Evolutionary conservation across 2,113 vertebrate genomes (phyloP), one percentile per base, ranked within the genome.

Genomic region (Halcyon malimbica): DNA sequence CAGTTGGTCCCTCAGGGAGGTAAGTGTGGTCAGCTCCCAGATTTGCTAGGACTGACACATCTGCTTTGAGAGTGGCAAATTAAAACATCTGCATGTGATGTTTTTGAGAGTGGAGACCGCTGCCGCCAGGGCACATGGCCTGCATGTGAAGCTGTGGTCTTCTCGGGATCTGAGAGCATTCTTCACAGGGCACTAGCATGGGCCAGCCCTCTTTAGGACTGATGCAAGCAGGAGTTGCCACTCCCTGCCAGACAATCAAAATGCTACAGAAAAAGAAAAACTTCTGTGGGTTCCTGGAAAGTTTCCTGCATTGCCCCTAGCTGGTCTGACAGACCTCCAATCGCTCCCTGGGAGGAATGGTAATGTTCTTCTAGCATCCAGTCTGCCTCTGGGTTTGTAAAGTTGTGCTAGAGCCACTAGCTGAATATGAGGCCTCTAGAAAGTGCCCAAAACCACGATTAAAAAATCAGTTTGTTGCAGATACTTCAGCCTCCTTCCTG

Each of bases 1-100:
- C 57, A 65, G 46, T 17, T 62, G 68, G 24, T 87, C 89, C 90
- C 83, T 83, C 59, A 7, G 91, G 92, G 96, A 92, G 46, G 8
- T 81, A n/a, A 83, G 83, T 69, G 75, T 94, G 96, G 65, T 86
- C 87, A 82, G 83, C 90, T 96, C 87, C 85, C 76, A 75, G 37
- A 87, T 71, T 90, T 96, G 80, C 69, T 70, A 15, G 11, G 62
- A 86, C 93, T 89, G 86, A 90, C 94, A 91, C 95, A 96, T 97
- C 94, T 96, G 85, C 95, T 97, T 96, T 77, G 62, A n/a, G 88
- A 97, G 90, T 89, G 90, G 93, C 88, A 96, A 96, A 93, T 96
- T 88, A 89, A 95, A 97, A 90, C 15, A 93, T 90, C 92, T 92
- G 85, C 84, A 60, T 76, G 54, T 35, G 35, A 35, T 35, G 35